Base-by-base conservation (phyloP, 37 sponge, comb jelly and placozoan species). In the Chondrosia reniformis region DNA sequence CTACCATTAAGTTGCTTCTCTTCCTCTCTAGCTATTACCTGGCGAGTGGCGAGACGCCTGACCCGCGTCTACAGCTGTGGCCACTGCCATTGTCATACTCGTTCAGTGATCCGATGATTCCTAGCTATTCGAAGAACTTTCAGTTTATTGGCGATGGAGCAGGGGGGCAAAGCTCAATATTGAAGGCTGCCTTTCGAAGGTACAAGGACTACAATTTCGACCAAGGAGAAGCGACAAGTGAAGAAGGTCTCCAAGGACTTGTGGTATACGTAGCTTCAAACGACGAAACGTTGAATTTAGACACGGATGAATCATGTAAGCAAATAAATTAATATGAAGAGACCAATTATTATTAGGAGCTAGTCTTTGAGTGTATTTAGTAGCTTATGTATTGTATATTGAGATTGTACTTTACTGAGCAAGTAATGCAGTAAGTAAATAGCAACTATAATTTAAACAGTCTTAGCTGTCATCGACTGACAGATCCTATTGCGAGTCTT, bases 221-320 rank as follows among this genome's bases (percentile, higher is more conserved):
- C 44, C 72, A 39, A 34, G 72, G 72, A 40, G 17, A 40, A 15
- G 72, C 44, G 2, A 69, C 44, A 24, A 21, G 44, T 10, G 24
- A 41, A 24, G 28, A 36, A 34, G 77, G 32, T 2, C 46, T 89
- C 25, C 19, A 46, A 19, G 45, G 3, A 3, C 63, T 90, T 58
- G 58, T 25, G 28, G 87, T 90, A 38, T 40, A 43, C 27, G 91
- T 85, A 28, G 42, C 3, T 17, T 66, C 62, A 10, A 46, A 32
- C n/a, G 72, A 83, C 37, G 84, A 86, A 42, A 79, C 77, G 0
- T 57, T 85, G 71, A 66, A 37, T 0, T 81, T 72, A 36, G 75
- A 75, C 61, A 90, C 91, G 0, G 74, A 83, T 37, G 87, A 90
- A 39, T 69, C 81, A 9, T 90, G 91, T 90, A 71, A n/a, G n/a